Evolutionary conservation across 2,888 invertebrate species (phyloP), one percentile per base, ranked within the genome.

Genomic region (Dicyrtomina minuta): DNA sequence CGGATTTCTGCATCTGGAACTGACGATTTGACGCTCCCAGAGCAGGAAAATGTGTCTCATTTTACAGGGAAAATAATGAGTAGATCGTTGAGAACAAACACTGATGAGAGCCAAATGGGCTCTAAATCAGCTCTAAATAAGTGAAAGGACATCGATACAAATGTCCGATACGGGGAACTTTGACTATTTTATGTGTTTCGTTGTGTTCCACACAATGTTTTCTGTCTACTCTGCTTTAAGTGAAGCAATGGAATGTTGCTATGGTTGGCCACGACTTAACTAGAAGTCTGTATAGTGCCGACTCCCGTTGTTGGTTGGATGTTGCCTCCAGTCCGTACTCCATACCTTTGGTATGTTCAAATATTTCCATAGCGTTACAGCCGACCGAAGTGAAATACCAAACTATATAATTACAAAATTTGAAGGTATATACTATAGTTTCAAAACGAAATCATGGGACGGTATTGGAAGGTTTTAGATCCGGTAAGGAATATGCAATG

Each of bases 91-190:
- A 53, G 27, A 64, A 64, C 64, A 17, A 64, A 55, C 17, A 22
- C 53, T 66, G 65, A 65, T 65, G 66, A 66, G 56, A 66, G 66
- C 43, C 58, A 59, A 66, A 66, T 66, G 66, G 66, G 66, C 58
- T 66, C 27, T 66, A 66, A 66, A 66, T 66, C 66, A 65, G 65
- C 65, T 65, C 22, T n/a, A 51, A 49, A 43, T 41, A 41, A 64
- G 26, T 43, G 43, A 44, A 62, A 49, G 24, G 62, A 44, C 43
- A 43, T 44, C 17, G n/a, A 44, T 44, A 44, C 43, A 43, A 27
- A 62, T 58, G 60, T 60, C 60, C 44, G 60, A 60, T 60, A 60
- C 44, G 60, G 27, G 27, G 24, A 55, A 27, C 27, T 55, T 15
- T 27, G 15, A 55, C 55, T 55, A 55, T 55, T 55, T 55, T 27